Conservation (phyloP, 2,888 invertebrate species). For the Ophraella communa region DNA sequence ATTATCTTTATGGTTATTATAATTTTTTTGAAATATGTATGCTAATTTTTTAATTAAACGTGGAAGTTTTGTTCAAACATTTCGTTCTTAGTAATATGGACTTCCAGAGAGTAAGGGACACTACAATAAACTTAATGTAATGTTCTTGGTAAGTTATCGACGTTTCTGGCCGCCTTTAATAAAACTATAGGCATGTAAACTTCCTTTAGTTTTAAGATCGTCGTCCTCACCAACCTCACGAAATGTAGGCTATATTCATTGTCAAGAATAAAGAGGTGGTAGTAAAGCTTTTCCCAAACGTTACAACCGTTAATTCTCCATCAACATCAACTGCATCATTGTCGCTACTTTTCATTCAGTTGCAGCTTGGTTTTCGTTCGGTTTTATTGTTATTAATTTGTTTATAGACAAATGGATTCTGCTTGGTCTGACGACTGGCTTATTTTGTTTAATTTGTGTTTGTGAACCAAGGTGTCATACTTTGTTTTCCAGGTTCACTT, state of each 20-base stretch:
- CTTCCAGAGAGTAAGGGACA: too few species aligned
- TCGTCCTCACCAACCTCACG: conserved; percentile 1
- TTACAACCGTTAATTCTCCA: background rate
- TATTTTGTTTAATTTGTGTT: conserved; percentile 6
- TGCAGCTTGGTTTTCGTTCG: background rate
- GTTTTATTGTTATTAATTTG: background rate
- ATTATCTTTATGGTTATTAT: too few species aligned
- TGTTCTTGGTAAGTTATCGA: background rate
- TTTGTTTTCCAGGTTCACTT: conserved; percentile 10
- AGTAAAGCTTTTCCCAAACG: background rate
- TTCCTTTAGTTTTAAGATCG: conserved; percentile 1
- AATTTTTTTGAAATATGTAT: too few species aligned
- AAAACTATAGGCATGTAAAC: background rate
- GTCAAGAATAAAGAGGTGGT: conserved; percentile 9
- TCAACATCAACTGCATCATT: background rate
- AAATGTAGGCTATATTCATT: conserved; percentile 18
- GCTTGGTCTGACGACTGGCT: conserved; percentile 2
- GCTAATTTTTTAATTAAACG: too few species aligned
- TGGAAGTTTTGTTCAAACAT: too few species aligned
- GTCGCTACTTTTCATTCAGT: background rate
- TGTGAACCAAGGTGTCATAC: conserved; percentile 7
- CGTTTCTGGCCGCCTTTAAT: background rate
- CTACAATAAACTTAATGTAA: too few species aligned
- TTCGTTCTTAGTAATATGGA: too few species aligned
- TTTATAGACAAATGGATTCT: conserved; percentile 9